Percentiles rank a stretch among this genome's conserved stretches.
Conservation (phyloP, 2,797 vertebrate genomes). For the Heterohyrax brucei region DNA sequence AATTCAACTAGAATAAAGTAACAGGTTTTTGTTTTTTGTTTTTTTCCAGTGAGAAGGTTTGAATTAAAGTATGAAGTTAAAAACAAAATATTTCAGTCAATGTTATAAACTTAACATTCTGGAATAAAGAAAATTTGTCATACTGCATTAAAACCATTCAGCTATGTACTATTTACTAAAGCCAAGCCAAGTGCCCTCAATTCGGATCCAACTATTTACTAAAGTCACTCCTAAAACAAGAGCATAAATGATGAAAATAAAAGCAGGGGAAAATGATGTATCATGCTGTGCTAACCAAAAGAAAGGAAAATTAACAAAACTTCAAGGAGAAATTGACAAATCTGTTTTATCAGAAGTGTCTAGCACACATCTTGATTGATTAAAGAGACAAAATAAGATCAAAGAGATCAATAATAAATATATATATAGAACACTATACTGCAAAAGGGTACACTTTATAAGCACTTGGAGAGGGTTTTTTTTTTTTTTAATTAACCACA, state of each 20-base stretch:
- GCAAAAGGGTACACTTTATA: background rate
- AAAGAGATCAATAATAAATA: background rate
- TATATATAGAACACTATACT: background rate
- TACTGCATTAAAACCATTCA: background rate
- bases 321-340: background rate
- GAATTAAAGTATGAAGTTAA: background rate
- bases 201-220: background rate
- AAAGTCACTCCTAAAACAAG: background rate
- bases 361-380: background rate
- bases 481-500: constrained; percentile 21
- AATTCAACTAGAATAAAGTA: background rate
- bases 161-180: background rate
- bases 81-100: background rate
- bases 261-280: background rate
- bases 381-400: background rate
- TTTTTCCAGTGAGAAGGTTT: too few species aligned
- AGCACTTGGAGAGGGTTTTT: background rate
- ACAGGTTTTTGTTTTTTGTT: too few species aligned
- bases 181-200: background rate
- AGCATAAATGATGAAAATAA: background rate
- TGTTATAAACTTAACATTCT: background rate
- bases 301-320: constrained; percentile 10
- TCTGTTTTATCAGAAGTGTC: background rate
- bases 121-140: background rate
- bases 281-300: background rate